Evolutionary conservation across 2,113 vertebrate genomes (phyloP).

Genomic region (Oxygymnocypris stewartii): DNA sequence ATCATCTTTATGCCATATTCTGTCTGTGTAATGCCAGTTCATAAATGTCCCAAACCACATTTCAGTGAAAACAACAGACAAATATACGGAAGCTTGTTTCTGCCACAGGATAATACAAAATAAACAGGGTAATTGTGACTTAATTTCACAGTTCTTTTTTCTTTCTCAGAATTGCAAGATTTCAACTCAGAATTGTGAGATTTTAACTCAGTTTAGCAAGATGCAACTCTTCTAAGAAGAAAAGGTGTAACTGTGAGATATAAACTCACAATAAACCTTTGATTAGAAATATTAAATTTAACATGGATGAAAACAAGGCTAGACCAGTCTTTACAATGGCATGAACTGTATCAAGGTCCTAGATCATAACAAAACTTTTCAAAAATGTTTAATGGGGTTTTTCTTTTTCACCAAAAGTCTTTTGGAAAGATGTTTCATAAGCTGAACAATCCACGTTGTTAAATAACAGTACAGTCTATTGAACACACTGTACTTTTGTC

Average conservation of each 20-base stretch:
- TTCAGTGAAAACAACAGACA: background rate
- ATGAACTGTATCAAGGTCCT: background rate
- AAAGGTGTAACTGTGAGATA: background rate
- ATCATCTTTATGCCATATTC: background rate
- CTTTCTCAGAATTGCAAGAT: no score
- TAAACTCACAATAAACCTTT: background rate
- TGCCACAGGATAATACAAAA: background rate
- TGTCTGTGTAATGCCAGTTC: background rate
- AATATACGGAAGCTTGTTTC: background rate
- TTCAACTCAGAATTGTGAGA: background rate
- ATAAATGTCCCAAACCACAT: constrained; percentile 7
- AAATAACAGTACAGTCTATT: background rate
- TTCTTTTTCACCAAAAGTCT: background rate
- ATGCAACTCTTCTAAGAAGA: no score
- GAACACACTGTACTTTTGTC: background rate
- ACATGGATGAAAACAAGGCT: background rate
- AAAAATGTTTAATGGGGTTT: background rate
- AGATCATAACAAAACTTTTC: background rate
- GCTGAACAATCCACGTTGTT: background rate
- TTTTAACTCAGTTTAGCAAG: no score
- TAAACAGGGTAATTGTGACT: background rate
- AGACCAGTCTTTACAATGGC: background rate
- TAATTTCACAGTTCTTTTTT: background rate
- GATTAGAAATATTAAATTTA: no score
- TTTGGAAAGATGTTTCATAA: background rate